Base-by-base conservation (phyloP, 1,140 invertebrate species). In the Centruroides sculpturatus region DNA sequence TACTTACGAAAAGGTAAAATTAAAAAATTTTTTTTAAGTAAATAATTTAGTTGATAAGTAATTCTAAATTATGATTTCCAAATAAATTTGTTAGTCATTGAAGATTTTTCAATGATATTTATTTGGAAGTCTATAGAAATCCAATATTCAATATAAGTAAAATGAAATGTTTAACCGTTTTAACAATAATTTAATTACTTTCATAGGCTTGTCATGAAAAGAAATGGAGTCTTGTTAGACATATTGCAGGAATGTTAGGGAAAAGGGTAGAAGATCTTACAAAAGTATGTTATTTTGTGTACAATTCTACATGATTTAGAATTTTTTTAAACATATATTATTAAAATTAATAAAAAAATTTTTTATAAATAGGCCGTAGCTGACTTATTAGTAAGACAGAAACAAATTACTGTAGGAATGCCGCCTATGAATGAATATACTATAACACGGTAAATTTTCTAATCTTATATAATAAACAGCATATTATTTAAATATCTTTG, bases 311-410 rank as follows among this genome's bases (percentile, higher is more conserved):
- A 9, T 1, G 23, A 23, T 23, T 23, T 23, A 23, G 23, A 23
- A 23, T 23, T 23, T 23, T n/a, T 23, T 23, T 23, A 23, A 23
- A 23, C 23, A 23, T 23, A 1, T 23, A 23, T 23, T 23, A 23
- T 23, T 23, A 23, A 11, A 7, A n/a, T 41, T 6, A 23, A 11
- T 13, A 53, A 41, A 41, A 41, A 8, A 41, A 1, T 41, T 41
- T 23, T 41, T 41, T 41, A 41, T 8, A 41, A 92, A 0, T 92
- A 96, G 79, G 91, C 94, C 0, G 90, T 98, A 0, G 98, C 95
- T 1, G 95, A 99, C 79, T 74, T 99, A 47, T 73, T 99, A 12
- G 96, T 99, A 1, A 79, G 95, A n/a, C 96, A 99, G 74, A 99
- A 99, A 73, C 96, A 99, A 80, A 79, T 84, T 41, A 81, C 82